Evolutionary conservation across 2,888 invertebrate species (phyloP).

Genomic region (Cephus spinipes): DNA sequence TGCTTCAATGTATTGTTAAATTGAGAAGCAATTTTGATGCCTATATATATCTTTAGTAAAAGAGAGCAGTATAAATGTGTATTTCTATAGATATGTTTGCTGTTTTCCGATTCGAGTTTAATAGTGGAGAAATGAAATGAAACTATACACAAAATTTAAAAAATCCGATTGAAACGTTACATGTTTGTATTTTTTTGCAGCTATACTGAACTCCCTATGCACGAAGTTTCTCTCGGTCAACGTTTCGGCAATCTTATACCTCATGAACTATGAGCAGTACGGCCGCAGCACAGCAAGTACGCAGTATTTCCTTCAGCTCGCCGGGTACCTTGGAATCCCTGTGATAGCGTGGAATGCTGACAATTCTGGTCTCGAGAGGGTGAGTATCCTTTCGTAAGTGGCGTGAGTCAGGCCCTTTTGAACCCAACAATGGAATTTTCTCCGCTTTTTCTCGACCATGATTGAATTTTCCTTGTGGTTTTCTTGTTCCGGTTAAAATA

Average conservation of each 20-base stretch:
- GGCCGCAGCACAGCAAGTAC: conserved; percentile 93
- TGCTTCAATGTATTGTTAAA: no score
- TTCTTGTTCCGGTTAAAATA: conserved; percentile 32
- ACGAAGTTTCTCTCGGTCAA: conserved; percentile 90
- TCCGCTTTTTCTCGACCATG: conserved; percentile 26
- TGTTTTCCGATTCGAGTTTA: background rate
- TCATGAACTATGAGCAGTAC: conserved; percentile 96
- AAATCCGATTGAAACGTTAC: background rate
- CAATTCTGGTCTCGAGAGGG: conserved; percentile 85
- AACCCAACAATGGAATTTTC: no score
- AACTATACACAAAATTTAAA: background rate
- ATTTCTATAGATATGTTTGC: background rate
- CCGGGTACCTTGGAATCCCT: conserved; percentile 94
- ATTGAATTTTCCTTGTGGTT: background rate
- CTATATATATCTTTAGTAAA: no score
- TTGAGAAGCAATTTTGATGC: no score
- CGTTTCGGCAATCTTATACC: conserved; percentile 91
- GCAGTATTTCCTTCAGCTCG: conserved; percentile 93
- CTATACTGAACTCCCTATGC: conserved; percentile 88
- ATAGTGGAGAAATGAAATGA: background rate
- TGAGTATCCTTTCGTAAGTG: conserved; percentile 36
- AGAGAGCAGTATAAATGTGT: no score
- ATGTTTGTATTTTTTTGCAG: conserved; percentile 68
- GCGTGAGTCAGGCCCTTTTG: no score
- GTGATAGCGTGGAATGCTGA: conserved; percentile 98